These are phyloP conservation scores for Ceryle rudis DNA, from an alignment of 2,797 vertebrate species.

Conservation along the genomic window DNA sequence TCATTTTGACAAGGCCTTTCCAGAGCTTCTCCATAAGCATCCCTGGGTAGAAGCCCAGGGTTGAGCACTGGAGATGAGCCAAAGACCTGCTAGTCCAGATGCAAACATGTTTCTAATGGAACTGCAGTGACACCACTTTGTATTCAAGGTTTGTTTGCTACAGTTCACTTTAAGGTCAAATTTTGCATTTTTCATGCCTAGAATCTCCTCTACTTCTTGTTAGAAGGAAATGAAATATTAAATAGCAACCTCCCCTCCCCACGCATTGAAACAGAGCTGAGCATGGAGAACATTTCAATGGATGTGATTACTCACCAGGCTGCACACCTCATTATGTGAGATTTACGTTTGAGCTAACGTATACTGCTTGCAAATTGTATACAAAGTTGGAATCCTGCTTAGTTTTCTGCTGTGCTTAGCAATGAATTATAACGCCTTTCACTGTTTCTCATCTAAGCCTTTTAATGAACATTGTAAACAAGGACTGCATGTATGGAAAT, in stretches of 20 bases:
- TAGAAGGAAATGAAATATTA: neutral
- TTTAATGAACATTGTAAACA: conserved; percentile 17
- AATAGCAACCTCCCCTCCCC: neutral
- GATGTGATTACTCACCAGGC: neutral
- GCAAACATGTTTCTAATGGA: neutral
- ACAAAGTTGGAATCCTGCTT: conserved; percentile 43
- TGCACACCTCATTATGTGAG: conserved; percentile 36
- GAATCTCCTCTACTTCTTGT: neutral
- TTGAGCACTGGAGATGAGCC: neutral
- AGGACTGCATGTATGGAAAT: conserved; percentile 4
- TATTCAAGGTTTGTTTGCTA: neutral
- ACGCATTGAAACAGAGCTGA: neutral
- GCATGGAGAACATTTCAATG: neutral
- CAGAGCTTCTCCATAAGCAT: neutral
- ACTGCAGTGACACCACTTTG: neutral
- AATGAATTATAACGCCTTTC: conserved; percentile 30
- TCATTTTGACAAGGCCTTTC: neutral
- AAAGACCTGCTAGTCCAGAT: neutral
- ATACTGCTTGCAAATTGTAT: conserved; percentile 15
- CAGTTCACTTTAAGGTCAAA: conserved; percentile 7
- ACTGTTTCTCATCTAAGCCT: neutral
- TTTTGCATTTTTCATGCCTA: neutral
- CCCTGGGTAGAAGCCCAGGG: neutral
- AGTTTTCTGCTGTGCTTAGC: conserved; percentile 49
- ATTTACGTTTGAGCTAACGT: conserved; percentile 14